These are phyloP conservation scores for Siniperca obscura DNA, from an alignment of 2,797 vertebrate species.

Conservation along the genomic window DNA sequence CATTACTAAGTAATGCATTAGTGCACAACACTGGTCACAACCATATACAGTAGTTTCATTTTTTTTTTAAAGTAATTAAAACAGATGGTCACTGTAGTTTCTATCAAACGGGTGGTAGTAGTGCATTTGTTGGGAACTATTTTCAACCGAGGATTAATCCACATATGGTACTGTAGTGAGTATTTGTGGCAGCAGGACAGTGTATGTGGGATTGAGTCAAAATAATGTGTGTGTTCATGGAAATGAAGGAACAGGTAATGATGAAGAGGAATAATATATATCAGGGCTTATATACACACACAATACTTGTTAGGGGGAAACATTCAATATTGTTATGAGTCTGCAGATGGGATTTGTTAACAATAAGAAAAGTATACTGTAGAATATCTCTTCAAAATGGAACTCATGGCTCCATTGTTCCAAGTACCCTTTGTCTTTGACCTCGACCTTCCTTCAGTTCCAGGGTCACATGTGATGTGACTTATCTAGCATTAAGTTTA, in stretches of 20 bases:
- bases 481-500: not conserved
- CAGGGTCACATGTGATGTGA: not conserved
- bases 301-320: not conserved
- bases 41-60: too few species aligned
- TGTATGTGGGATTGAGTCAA: not conserved
- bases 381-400: not conserved
- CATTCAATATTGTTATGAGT: not conserved
- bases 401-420: not conserved
- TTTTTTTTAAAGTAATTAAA: too few species aligned
- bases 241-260: too few species aligned
- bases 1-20: too few species aligned
- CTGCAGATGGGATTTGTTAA: not conserved
- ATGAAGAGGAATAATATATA: not conserved
- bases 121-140: too few species aligned
- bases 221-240: too few species aligned
- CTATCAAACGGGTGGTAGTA: not conserved
- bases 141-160: not conserved
- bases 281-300: not conserved
- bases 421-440: not conserved
- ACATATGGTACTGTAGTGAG: not conserved
- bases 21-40: too few species aligned
- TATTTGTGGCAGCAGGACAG: not conserved
- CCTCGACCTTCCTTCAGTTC: not conserved
- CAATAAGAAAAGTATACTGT: not conserved
- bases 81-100: not conserved